Base-by-base conservation (phyloP, 1,140 invertebrate genomes). In the Platorchestia sp. region DNA sequence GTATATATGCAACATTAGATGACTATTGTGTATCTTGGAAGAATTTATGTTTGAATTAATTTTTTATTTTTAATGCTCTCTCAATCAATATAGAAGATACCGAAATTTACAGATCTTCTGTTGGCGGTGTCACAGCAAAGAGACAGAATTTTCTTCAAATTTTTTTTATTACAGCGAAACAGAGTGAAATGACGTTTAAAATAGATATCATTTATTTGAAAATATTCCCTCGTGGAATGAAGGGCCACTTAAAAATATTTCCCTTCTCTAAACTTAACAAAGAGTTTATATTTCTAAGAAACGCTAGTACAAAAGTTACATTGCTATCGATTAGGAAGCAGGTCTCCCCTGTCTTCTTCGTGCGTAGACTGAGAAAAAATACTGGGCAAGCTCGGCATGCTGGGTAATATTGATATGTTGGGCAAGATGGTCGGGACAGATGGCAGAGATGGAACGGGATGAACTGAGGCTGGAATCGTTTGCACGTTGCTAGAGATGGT, bases 401-500 rank as follows among this genome's bases (percentile, higher is more conserved):
- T 75, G 59, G 59, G 59, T 27, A 75, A 36, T 75, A 75, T 75
- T 75, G 59, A 75, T 75, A 75, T 75, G 59, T 75, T 75, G 59
- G 59, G 59, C 59, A 75, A 75, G 59, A 75, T 75, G 59, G 59
- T 75, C 59, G 59, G 59, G 59, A 75, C 59, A 75, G 59, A 75
- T 10, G 59, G 59, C 36, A 14, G 59, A 75, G 59, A 75, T 36
- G 59, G 14, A 3, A 36, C 1, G 59, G 59, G 59, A 75, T 75
- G 59, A 75, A 75, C 59, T 10, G 59, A 75, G 14, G 59, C 59
- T 75, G 59, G 59, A 75, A 75, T 75, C 59, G 59, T 75, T 75
- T 75, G 59, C 59, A 75, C 59, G 59, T 75, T 75, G 59, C 59
- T 75, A 3, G 59, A 22, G 1, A 75, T 75, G 27, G 59, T 36